Evolutionary conservation across 2,113 vertebrate genomes (phyloP).

Genomic region (Forbesichthys agassizii): DNA sequence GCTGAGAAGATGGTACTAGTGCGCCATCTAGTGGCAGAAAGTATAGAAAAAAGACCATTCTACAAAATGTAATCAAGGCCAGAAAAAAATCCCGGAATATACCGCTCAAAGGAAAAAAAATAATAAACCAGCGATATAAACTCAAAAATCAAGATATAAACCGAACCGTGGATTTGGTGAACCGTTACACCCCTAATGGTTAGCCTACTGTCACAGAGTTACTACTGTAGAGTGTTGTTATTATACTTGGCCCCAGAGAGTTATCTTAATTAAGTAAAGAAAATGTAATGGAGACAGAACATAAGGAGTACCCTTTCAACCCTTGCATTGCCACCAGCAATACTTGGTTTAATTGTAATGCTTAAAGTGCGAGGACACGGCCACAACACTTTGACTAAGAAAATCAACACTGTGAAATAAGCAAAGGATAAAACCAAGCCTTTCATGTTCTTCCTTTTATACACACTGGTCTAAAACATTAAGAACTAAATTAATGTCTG

Average conservation of each 20-base stretch:
- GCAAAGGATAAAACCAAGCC: conserved; percentile 58
- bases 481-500: conserved; percentile 66
- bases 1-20: too few relatives aligned
- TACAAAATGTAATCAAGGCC: too few relatives aligned
- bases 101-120: too few relatives aligned
- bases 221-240: too few relatives aligned
- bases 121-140: too few relatives aligned
- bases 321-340: conserved; percentile 64
- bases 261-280: not conserved
- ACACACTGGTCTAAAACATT: conserved; percentile 60
- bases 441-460: conserved; percentile 54
- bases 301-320: conserved; percentile 23
- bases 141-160: too few relatives aligned
- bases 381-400: conserved; percentile 51
- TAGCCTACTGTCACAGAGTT: too few relatives aligned
- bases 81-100: too few relatives aligned
- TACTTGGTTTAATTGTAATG: conserved; percentile 71
- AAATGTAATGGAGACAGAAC: not conserved
- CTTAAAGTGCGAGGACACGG: conserved; percentile 60
- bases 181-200: too few relatives aligned
- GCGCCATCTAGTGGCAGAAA: too few relatives aligned
- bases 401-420: conserved; percentile 61
- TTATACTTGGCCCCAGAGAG: not conserved
- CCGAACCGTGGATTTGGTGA: too few relatives aligned
- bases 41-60: too few relatives aligned